A percentile compares a stretch with the other conserved stretches of the same genome.
Evolutionary conservation across 2,113 vertebrate genomes (phyloP).

Genomic region (Leucosticte australis): DNA sequence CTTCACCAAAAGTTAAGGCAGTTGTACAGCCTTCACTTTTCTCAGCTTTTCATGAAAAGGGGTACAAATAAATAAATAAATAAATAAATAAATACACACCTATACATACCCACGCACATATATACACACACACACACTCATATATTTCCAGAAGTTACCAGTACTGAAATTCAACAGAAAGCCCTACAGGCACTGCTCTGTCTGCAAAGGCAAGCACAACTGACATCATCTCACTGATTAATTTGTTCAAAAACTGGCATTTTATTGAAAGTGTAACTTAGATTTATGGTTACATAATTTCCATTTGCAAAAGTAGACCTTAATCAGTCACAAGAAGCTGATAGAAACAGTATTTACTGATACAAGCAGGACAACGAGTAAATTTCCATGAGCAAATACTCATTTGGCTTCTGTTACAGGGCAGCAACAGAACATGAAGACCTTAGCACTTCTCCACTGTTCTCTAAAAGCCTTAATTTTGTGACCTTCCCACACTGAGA

Average conservation of each 20-base stretch:
- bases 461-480: neutral
- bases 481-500: neutral
- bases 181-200: neutral
- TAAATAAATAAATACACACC: accelerated
- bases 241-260: neutral
- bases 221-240: neutral
- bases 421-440: neutral
- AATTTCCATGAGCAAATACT: neutral
- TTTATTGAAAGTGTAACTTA: neutral
- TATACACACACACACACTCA: accelerated
- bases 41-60: neutral
- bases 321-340: neutral
- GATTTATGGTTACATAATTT: neutral
- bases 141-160: neutral
- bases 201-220: neutral
- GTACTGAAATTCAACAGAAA: neutral
- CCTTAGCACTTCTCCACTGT: neutral
- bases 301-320: neutral
- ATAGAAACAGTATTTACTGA: neutral
- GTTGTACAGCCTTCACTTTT: neutral
- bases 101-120: accelerated
- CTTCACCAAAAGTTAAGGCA: neutral
- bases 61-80: neutral
- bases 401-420: neutral
- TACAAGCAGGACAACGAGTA: neutral